Evolutionary conservation across 2,888 invertebrate species (phyloP).

Genomic region (Aethes cnicana): DNA sequence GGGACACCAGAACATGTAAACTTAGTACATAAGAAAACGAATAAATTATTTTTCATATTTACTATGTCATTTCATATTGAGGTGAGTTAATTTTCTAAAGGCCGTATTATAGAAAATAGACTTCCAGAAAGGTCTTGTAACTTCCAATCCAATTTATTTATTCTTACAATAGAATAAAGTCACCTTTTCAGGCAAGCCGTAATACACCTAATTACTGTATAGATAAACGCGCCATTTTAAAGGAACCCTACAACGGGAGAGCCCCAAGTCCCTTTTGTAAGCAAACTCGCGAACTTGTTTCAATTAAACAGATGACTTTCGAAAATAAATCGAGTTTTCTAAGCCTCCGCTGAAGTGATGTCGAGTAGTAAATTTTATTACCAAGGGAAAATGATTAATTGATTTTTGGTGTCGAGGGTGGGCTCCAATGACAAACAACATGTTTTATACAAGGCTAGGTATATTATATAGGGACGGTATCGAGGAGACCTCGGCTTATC

Average conservation of each 20-base stretch:
- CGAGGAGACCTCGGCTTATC: no score
- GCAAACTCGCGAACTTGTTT: conserved; percentile 48
- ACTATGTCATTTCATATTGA: no score
- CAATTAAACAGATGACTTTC: conserved; percentile 61
- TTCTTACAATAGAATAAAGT: no score
- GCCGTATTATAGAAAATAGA: no score
- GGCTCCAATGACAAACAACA: conserved; percentile 43
- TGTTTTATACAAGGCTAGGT: conserved; percentile 29
- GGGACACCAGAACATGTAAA: no score
- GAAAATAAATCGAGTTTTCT: conserved; percentile 51
- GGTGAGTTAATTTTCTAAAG: no score
- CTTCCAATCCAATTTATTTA: no score
- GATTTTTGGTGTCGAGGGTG: conserved; percentile 38
- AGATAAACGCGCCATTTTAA: not conserved
- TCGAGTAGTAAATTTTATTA: conserved; percentile 49
- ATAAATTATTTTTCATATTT: no score
- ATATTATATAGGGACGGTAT: not conserved
- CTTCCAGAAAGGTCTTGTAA: no score
- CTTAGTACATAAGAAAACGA: no score
- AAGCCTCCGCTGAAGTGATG: conserved; percentile 38
- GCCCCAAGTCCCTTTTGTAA: conserved; percentile 37
- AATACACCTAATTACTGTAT: no score
- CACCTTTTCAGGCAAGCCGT: no score
- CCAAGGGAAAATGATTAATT: conserved; percentile 48
- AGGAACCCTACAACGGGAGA: conserved; percentile 18